Evolutionary conservation across 2,113 vertebrate genomes (phyloP).

Genomic region (Entomyzon cyanotis): DNA sequence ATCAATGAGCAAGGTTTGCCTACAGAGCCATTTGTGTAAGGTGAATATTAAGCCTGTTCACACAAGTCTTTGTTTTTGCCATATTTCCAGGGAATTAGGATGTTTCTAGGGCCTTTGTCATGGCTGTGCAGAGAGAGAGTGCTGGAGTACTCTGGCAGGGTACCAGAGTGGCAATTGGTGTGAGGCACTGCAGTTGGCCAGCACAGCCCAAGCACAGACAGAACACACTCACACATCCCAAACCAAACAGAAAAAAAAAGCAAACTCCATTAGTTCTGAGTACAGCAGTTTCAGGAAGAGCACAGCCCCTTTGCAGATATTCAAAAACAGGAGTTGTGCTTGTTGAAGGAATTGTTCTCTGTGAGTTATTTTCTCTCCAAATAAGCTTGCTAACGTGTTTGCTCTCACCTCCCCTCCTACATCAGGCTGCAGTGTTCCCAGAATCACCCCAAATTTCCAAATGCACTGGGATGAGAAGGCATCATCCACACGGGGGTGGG

Average conservation of each 20-base stretch:
- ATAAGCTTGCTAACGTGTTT: not conserved
- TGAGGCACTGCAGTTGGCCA: not conserved
- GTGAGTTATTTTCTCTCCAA: not conserved
- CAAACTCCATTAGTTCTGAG: not conserved
- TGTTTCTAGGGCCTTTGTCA: not conserved
- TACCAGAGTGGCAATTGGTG: not conserved
- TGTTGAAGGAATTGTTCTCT: not conserved
- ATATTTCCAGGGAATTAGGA: not conserved
- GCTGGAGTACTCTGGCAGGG: not conserved
- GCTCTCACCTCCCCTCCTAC: rapidly evolving
- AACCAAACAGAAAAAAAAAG: not conserved
- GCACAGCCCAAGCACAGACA: rapidly evolving
- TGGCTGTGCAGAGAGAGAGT: not conserved
- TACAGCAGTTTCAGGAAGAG: not conserved
- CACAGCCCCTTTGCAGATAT: not conserved
- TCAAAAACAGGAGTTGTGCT: not conserved
- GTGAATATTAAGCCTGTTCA: not conserved
- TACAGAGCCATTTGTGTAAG: not conserved
- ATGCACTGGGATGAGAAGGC: rapidly evolving
- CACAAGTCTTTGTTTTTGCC: not conserved
- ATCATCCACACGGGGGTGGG: too few relatives aligned
- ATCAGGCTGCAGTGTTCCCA: not conserved
- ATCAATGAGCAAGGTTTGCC: not conserved
- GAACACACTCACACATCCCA: rapidly evolving
- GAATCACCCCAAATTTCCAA: not conserved